Conservation (phyloP, 2,888 invertebrate species). For the Hirtodrosophila alboralis region DNA sequence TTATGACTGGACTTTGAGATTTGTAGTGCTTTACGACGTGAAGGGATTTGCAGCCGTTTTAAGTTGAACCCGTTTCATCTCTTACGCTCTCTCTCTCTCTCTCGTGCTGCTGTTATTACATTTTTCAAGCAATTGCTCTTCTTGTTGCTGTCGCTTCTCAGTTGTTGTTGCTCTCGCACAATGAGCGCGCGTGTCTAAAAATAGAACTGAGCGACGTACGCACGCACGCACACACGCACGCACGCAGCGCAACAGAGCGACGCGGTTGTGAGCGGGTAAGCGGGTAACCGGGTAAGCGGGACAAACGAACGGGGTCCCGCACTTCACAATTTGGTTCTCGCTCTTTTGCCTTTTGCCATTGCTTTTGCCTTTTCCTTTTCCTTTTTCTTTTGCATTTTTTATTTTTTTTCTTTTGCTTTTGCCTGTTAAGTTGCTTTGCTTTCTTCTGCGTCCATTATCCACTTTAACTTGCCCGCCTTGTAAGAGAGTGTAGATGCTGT, state of each 20-base stretch:
- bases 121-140: slow-evolving; percentile 32
- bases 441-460: slow-evolving; percentile 68
- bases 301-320: slow-evolving; percentile 12
- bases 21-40: slow-evolving; percentile 35
- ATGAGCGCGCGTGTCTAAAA: slow-evolving; percentile 61
- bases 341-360: slow-evolving; percentile 51
- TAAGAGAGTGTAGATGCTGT: slow-evolving; percentile 19
- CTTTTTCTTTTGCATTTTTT: slow-evolving; percentile 5
- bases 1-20: slow-evolving; percentile 38
- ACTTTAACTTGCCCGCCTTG: slow-evolving; percentile 70
- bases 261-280: too few species aligned
- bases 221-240: slow-evolving; percentile 14
- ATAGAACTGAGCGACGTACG: slow-evolving; percentile 63
- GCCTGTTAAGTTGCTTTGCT: slow-evolving; percentile 6
- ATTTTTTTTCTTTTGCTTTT: slow-evolving; percentile 25
- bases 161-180: slow-evolving; percentile 39
- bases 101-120: slow-evolving; percentile 29
- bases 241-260: too few species aligned
- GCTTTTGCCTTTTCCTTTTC: slow-evolving; percentile 26
- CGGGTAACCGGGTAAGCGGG: too few species aligned
- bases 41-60: slow-evolving; percentile 51
- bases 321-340: too few species aligned
- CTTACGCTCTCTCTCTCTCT: slow-evolving; percentile 15
- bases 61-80: slow-evolving; percentile 43
- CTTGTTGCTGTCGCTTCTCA: slow-evolving; percentile 10